Conservation (phyloP, 2,113 vertebrate species). For the Oxyruncus cristatus region DNA sequence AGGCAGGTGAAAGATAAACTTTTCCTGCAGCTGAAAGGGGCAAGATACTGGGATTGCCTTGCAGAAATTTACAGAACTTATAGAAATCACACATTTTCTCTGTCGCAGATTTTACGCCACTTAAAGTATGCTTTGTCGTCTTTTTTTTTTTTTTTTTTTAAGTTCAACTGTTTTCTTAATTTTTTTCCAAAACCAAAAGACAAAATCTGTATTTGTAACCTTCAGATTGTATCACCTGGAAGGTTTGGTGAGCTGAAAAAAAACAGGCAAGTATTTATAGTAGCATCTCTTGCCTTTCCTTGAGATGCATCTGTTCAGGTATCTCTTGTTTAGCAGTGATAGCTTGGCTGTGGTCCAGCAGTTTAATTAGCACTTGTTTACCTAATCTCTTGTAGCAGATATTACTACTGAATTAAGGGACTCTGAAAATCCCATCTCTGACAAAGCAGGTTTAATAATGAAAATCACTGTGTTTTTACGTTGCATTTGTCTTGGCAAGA, state of each 20-base stretch:
- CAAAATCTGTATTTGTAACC: background rate
- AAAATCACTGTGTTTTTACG: constrained; percentile 2
- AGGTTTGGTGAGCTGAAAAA: background rate
- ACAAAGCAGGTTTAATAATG: constrained; percentile 33
- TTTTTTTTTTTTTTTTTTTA: background rate
- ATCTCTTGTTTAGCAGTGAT: background rate
- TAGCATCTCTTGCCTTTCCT: background rate
- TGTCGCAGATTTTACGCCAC: background rate
- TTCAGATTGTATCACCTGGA: background rate
- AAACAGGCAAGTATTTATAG: background rate
- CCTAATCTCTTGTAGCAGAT: constrained; percentile 61
- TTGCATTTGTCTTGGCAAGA: constrained; percentile 36
- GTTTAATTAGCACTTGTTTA: constrained; percentile 65
- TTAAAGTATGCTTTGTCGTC: background rate
- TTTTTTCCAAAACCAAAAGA: background rate
- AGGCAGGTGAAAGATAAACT: background rate
- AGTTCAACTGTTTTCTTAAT: background rate
- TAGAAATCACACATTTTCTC: background rate
- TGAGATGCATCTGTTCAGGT: background rate
- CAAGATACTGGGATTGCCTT: background rate
- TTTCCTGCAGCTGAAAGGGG: background rate
- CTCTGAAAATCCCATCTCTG: constrained; percentile 27
- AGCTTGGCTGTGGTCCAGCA: constrained; percentile 43
- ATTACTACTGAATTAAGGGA: constrained; percentile 43
- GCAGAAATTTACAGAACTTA: background rate